Base-by-base conservation (phyloP, 2,113 vertebrate genomes). In the Apodemus sylvaticus region DNA sequence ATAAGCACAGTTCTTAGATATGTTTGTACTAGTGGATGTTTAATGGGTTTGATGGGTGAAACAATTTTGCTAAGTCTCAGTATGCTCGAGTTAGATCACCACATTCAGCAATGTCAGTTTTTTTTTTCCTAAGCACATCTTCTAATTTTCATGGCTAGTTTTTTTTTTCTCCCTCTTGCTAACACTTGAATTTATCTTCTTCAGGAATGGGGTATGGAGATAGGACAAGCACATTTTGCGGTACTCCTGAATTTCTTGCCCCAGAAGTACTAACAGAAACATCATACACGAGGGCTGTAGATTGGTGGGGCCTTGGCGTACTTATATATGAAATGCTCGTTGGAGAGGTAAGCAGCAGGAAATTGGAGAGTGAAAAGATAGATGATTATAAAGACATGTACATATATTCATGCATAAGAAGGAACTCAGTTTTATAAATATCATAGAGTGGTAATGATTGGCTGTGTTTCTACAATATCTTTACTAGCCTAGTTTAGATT, bases 321-420 rank as follows among this genome's bases (percentile, higher is more conserved):
- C 99, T 99, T 60, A 99, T 99, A 98, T 99, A 99, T 96, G 99
- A 99, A 98, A 99, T 99, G 99, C 98, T 99, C 24, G 99, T 99
- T 85, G 99, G 99, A 86, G 99, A 99, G 99, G 99, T 99, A 98
- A 98, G 99, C 90, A 93, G 29, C 70, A 39, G 70, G 42, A 88
- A 92, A 31, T 83, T 77, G 24, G 5, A 86, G 55, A 91, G 29
- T 91, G 24, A 76, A 53, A 51, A 48, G 1, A 85, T n/a, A 42
- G 89, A 60, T 53, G 48, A 78, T 77, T 92, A 68, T 79, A 96
- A 93, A 93, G 88, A 62, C 5, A 95, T 19, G 36, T 78, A 88
- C 29, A 85, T 88, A 53, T 66, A 12, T 86, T 95, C 20, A n/a
- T 90, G 6, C 11, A 19, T 91, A 85, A 94, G 14, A 85, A 6